Percentiles rank a stretch among this genome's conserved stretches.
phyloP scores from a whole-genome alignment of 2,797 vertebrate genomes.

The Ctenochaetus hawaiiensis region DNA sequence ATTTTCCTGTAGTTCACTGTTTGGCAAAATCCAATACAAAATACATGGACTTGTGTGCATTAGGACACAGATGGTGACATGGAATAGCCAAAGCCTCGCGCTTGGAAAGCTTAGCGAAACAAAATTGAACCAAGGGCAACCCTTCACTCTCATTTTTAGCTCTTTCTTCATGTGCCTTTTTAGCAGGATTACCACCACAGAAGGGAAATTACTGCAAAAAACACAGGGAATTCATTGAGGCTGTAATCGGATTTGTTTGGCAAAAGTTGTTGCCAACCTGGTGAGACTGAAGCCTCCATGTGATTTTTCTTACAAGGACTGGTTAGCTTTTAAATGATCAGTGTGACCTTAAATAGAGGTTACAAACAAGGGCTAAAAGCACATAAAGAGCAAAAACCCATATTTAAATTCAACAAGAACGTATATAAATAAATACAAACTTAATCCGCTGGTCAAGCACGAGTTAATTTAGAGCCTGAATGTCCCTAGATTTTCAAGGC shows the following conservation, averaged over 20 bases:
- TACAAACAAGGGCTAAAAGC: not conserved
- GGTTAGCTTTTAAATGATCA: not conserved
- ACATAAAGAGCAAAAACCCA: not conserved
- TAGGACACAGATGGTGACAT: constrained; percentile 68
- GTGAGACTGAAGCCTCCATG: not conserved
- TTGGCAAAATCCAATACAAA: constrained; percentile 30
- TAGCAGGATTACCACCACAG: constrained; percentile 32
- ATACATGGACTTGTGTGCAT: constrained; percentile 48
- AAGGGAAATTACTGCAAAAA: constrained; percentile 42
- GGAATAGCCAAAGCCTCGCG: constrained; percentile 61
- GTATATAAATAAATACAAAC: not conserved
- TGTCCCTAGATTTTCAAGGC: not conserved
- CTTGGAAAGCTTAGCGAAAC: constrained; percentile 59
- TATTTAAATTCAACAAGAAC: not conserved
- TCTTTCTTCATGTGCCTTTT: constrained; percentile 36
- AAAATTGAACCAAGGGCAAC: constrained; percentile 53
- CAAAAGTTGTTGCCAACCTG: constrained; percentile 9
- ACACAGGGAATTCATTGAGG: constrained; percentile 21
- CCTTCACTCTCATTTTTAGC: constrained; percentile 33
- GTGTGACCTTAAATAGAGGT: not conserved
- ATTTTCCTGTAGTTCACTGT: constrained; percentile 15
- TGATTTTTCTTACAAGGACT: not conserved
- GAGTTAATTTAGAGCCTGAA: not conserved
- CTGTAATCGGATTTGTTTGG: constrained; percentile 19
- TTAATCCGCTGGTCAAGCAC: not conserved